phyloP scores from a whole-genome alignment of 2,797 vertebrate species.

The Sebastes steindachneri region DNA sequence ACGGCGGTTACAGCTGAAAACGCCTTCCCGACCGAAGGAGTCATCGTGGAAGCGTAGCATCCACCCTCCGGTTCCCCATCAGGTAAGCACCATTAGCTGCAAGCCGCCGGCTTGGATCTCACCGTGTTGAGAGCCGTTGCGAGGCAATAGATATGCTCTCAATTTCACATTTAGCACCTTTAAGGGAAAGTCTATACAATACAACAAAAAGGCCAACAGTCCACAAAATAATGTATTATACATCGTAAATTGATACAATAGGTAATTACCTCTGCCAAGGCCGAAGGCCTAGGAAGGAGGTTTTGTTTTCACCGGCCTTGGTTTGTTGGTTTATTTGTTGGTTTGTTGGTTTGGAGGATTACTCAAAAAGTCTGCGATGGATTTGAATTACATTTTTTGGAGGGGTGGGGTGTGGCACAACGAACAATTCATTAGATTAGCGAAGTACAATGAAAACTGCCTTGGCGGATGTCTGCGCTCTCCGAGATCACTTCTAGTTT shows the following conservation, averaged over 20 bases:
- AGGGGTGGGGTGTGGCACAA: too few species aligned
- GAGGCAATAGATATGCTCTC: background rate
- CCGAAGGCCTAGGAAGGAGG: too few species aligned
- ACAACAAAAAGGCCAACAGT: background rate
- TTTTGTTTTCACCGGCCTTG: too few species aligned
- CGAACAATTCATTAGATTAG: too few species aligned
- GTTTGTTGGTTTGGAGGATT: too few species aligned
- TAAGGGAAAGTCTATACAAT: background rate
- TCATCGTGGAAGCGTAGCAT: background rate
- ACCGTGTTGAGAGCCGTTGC: background rate
- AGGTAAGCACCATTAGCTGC: background rate
- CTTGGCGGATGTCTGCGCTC: too few species aligned
- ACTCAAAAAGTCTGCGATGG: too few species aligned
- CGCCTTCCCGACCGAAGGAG: rapidly evolving
- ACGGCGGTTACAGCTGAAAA: background rate
- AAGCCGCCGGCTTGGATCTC: background rate
- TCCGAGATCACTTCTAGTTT: too few species aligned
- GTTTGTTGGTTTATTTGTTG: too few species aligned
- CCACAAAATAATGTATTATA: background rate
- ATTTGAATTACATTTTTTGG: too few species aligned
- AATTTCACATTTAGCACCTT: background rate
- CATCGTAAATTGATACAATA: background rate
- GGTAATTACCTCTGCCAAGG: too few species aligned
- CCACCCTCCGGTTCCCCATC: background rate
- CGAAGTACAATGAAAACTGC: too few species aligned